Conservation (phyloP, 1,140 invertebrate species). For the Alviniconcha marisindica region DNA sequence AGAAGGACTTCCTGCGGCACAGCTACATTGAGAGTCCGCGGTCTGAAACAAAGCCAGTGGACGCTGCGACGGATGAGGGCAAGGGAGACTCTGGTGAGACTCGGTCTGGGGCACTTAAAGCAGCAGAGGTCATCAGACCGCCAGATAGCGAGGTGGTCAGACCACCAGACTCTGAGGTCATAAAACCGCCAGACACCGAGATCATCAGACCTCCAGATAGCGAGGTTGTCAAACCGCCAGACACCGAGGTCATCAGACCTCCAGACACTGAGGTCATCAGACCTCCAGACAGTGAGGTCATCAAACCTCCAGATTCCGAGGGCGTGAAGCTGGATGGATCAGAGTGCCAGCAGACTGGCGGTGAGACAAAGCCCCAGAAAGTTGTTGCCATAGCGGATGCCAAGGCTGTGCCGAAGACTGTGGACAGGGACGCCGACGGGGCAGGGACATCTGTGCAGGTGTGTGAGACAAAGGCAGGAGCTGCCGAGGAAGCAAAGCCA, state of each 20-base stretch:
- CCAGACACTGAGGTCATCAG: neutral
- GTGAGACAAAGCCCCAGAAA: neutral
- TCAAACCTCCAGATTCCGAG: neutral
- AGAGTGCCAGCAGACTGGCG: no score
- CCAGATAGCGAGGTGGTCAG: neutral
- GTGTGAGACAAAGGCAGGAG: no score
- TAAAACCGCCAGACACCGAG: neutral
- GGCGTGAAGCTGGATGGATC: neutral
- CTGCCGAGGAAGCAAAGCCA: neutral
- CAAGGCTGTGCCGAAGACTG: no score
- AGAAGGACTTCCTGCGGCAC: constrained; percentile 69
- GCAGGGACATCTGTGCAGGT: no score
- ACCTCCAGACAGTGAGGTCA: neutral
- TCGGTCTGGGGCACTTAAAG: neutral
- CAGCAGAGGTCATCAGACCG: constrained; percentile 10
- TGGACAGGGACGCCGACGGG: neutral
- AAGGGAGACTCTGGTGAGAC: neutral
- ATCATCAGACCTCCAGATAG: neutral
- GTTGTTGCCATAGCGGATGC: neutral
- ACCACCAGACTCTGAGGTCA: neutral
- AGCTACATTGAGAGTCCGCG: constrained; percentile 2
- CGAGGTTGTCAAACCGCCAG: neutral
- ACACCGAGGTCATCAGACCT: neutral
- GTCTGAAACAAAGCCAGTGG: neutral
- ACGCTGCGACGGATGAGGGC: neutral